A percentile compares a stretch with the other conserved stretches of the same genome.
Conservation (phyloP, 2,797 vertebrate species). For the Erpetoichthys calabaricus region DNA sequence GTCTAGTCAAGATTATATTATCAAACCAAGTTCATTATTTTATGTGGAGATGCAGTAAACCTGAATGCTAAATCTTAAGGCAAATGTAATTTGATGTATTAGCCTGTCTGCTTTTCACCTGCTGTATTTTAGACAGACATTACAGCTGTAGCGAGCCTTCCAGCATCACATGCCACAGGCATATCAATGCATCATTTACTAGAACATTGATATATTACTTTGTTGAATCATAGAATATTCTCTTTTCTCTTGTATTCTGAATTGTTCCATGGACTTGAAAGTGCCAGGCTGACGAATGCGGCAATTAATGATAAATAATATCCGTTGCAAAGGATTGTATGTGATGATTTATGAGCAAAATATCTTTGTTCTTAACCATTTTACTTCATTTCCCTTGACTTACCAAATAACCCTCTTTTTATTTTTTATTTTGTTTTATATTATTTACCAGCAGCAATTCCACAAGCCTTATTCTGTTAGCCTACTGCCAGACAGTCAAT, state of each 20-base stretch:
- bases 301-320: too few species aligned
- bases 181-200: background rate
- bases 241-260: background rate
- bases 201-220: background rate
- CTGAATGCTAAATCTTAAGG: background rate
- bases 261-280: background rate
- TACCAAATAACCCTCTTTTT: slow-evolving; percentile 1
- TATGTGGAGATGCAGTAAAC: background rate
- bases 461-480: background rate
- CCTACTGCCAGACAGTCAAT: background rate
- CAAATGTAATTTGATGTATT: background rate
- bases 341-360: slow-evolving; percentile 4
- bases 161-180: background rate
- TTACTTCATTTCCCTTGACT: slow-evolving; percentile 3
- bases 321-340: background rate
- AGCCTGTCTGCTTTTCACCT: background rate
- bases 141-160: background rate
- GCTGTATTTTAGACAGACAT: background rate
- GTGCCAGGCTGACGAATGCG: background rate
- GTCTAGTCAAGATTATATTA: too few species aligned
- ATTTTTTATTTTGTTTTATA: background rate
- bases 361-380: background rate
- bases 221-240: background rate
- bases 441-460: background rate
- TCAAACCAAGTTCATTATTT: too few species aligned